These are phyloP conservation scores for Cistogaster globosa DNA, from an alignment of 2,888 invertebrate species.

Conservation along the genomic window DNA sequence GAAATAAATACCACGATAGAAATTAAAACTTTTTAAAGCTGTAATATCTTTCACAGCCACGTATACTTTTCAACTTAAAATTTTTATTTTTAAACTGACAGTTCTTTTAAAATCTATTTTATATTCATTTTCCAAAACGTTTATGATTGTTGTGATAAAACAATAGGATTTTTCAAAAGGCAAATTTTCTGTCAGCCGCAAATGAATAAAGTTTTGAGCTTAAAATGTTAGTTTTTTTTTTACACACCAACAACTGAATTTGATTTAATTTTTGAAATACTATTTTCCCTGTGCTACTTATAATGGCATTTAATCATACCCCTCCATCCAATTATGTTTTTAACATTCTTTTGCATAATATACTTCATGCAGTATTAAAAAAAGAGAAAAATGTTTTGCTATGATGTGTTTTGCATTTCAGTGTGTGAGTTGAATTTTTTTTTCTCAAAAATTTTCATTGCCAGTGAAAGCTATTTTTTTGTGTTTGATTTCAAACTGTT, in stretches of 20 bases:
- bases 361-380: slow-evolving; percentile 36
- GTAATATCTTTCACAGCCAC: background rate
- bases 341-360: slow-evolving; percentile 20
- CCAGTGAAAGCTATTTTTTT: slow-evolving; percentile 38
- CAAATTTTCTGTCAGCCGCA: background rate
- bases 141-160: too few species aligned
- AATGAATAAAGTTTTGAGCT: slow-evolving; percentile 1
- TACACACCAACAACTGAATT: background rate
- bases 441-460: slow-evolving; percentile 42
- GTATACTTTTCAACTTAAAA: background rate
- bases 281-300: background rate
- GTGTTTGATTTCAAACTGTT: slow-evolving; percentile 19
- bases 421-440: slow-evolving; percentile 2
- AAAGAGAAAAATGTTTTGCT: slow-evolving; percentile 18
- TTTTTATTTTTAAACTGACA: background rate
- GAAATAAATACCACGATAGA: too few species aligned
- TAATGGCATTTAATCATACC: slow-evolving; percentile 38
- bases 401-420: slow-evolving; percentile 4
- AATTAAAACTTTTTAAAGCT: too few species aligned
- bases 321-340: slow-evolving; percentile 47
- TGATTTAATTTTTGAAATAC: background rate
- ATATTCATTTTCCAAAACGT: too few species aligned
- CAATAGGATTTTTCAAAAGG: background rate
- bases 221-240: background rate
- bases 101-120: too few species aligned